Conservation (phyloP, 2,888 invertebrate species). For the Drosophila nr. perissopoda region DNA sequence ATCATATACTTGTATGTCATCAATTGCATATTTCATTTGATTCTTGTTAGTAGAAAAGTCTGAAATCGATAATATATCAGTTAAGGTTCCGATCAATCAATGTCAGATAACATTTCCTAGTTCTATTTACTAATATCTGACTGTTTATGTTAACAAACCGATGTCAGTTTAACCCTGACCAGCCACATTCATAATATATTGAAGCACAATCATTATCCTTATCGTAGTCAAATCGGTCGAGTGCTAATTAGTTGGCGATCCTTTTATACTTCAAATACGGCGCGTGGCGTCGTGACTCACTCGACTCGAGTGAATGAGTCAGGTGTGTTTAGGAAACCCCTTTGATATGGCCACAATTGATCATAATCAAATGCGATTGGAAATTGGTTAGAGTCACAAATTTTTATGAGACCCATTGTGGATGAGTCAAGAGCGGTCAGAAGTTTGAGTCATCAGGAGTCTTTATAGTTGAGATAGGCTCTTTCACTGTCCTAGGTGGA, state of each 20-base stretch:
- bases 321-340: conserved; percentile 62
- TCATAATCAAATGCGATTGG: conserved; percentile 37
- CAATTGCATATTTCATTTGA: background rate
- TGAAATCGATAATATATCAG: background rate
- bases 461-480: conserved; percentile 16
- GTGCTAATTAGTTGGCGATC: conserved; percentile 40
- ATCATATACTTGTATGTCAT: background rate
- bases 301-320: conserved; percentile 38
- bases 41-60: background rate
- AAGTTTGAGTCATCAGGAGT: conserved; percentile 48
- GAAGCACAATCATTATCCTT: conserved; percentile 25
- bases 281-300: conserved; percentile 49
- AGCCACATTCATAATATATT: conserved; percentile 11
- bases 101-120: background rate
- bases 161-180: conserved; percentile 7
- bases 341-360: conserved; percentile 38
- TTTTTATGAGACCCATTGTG: conserved; percentile 10
- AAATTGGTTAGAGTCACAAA: conserved; percentile 31
- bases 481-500: background rate
- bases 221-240: conserved; percentile 11
- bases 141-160: background rate
- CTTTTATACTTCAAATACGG: conserved; percentile 24
- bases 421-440: conserved; percentile 58
- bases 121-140: background rate
- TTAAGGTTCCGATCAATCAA: background rate